A percentile compares a stretch with the other conserved stretches of the same genome.
These are phyloP conservation scores for Brachyhypopomus gauderio DNA, from an alignment of 2,113 vertebrate genomes.

Conservation along the genomic window DNA sequence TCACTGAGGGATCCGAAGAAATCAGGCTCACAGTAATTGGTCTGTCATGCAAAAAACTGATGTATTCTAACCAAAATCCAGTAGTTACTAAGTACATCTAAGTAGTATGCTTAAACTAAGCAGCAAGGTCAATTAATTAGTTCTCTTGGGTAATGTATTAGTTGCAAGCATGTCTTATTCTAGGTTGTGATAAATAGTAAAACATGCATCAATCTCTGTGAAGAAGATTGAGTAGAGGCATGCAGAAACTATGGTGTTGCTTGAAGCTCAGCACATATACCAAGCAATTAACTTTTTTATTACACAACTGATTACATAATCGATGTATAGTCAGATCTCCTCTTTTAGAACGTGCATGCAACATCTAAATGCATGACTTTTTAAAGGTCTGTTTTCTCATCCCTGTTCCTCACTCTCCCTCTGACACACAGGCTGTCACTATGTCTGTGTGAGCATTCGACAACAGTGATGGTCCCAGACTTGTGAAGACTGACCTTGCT, in stretches of 20 bases:
- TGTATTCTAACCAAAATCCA: slow-evolving; percentile 8
- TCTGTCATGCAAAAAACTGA: slow-evolving; percentile 38
- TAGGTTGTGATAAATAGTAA: not conserved
- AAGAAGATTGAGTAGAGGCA: slow-evolving; percentile 17
- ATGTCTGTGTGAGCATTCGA: slow-evolving; percentile 68
- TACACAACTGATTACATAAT: not conserved
- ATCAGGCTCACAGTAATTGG: slow-evolving; percentile 28
- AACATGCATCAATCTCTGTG: not conserved
- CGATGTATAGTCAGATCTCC: slow-evolving; percentile 14
- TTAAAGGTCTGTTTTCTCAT: slow-evolving; percentile 3
- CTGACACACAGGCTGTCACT: slow-evolving; percentile 56
- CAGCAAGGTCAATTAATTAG: not conserved
- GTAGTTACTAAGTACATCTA: not conserved
- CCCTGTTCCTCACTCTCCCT: slow-evolving; percentile 41
- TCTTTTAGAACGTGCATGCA: slow-evolving; percentile 41
- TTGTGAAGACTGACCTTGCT: slow-evolving; percentile 99
- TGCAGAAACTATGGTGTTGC: slow-evolving; percentile 19
- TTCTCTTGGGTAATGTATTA: slow-evolving; percentile 8
- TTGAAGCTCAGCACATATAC: not conserved
- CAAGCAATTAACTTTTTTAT: not conserved
- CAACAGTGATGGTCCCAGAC: slow-evolving; percentile 87
- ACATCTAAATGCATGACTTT: slow-evolving; percentile 26
- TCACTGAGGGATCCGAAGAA: slow-evolving; percentile 33
- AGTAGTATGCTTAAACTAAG: not conserved
- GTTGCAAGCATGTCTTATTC: slow-evolving; percentile 7